Percentiles rank a stretch among this genome's conserved stretches.
Conservation (phyloP, 2,113 vertebrate species). For the Capra hircus region DNA sequence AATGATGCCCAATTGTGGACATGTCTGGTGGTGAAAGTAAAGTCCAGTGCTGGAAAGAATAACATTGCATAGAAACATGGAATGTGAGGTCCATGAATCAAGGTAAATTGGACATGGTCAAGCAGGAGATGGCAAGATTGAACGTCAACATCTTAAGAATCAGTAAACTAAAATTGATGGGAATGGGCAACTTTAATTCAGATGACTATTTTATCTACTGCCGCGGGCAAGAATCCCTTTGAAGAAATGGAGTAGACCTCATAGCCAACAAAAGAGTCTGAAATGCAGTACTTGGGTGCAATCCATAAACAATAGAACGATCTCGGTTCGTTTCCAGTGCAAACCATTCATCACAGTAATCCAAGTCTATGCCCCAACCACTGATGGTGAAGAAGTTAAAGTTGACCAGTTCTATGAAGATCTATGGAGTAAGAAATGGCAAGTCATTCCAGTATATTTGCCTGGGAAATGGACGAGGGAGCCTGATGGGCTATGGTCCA, state of each 20-base stretch:
- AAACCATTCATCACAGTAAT: background rate
- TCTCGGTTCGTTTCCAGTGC: accelerated
- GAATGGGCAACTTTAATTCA: background rate
- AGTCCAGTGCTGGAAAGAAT: background rate
- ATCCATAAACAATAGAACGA: background rate
- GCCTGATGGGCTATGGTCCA: background rate
- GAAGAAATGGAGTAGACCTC: background rate
- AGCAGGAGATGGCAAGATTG: background rate
- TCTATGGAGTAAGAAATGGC: background rate
- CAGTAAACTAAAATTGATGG: background rate
- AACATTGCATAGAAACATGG: background rate
- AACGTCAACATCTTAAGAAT: background rate
- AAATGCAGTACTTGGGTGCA: background rate
- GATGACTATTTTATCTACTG: background rate
- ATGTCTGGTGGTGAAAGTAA: background rate
- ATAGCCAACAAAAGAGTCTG: background rate
- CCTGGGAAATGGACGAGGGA: background rate
- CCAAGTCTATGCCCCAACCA: background rate
- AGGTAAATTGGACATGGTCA: background rate
- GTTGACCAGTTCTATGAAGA: background rate
- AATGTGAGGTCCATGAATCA: background rate
- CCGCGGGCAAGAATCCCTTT: background rate
- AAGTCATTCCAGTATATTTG: background rate
- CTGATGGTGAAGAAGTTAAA: background rate
- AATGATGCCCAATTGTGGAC: background rate